Evolutionary conservation across 2,113 vertebrate species (phyloP), one percentile per base, ranked within the genome.

Genomic region (human): DNA sequence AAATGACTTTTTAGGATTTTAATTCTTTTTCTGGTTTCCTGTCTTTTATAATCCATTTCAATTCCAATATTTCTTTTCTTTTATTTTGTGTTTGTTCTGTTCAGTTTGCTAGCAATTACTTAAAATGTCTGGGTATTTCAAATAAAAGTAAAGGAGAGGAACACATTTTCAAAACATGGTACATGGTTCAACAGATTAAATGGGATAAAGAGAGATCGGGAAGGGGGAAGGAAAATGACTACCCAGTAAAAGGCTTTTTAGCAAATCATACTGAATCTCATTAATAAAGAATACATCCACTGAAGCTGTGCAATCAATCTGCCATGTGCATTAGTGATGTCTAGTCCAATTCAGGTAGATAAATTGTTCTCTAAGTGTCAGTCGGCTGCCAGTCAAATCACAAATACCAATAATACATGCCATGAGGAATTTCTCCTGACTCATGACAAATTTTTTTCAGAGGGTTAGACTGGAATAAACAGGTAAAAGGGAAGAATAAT

Each of bases 231-330:
- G 89, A 87, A 84, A 94, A 95, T 73, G 66, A 43, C 82, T 96
- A 66, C 48, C n/a, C 92, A 97, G 72, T 87, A 96, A 91, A 81
- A 96, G 75, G 68, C 97, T 98, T 97, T 92, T 43, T 93, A 97
- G 95, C 92, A 83, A 97, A 97, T 96, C 94, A 96, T 95, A 78
- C 90, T 97, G 95, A 93, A 96, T 97, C 97, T 98, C 68, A 92
- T 98, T 98, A 98, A 96, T 91, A 96, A 98, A 96, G 84, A 98
- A 97, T 94, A 52, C 14, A 0, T 94, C 89, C 92, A 94, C 93
- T 94, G 98, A 97, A 96, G 66, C 38, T 61, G 7, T n/a, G 38
- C 78, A 94, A 97, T 97, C 96, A 73, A 94, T 97, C 95, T 86
- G 22, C 93, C 80, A 4, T 79, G 90, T 97, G 93, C 84, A 93